Conservation (phyloP, 2,113 vertebrate genomes). For the Sphaerodactylus townsendi region DNA sequence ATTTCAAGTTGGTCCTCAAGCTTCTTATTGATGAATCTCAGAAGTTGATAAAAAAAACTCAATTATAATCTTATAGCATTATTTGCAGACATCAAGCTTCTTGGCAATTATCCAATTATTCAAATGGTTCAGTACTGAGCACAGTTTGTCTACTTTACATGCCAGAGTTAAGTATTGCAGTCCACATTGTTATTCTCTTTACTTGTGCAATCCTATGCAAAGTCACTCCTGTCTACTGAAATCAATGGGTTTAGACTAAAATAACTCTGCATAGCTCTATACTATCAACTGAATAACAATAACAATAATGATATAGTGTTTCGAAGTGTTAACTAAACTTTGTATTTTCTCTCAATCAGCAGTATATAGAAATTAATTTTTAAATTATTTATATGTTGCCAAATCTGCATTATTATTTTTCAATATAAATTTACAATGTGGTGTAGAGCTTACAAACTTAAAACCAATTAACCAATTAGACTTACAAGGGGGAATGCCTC, state of each 20-base stretch:
- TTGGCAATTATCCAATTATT: neutral
- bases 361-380: neutral
- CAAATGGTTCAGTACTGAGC: neutral
- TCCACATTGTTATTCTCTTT: neutral
- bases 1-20: neutral
- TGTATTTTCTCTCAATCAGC: neutral
- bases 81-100: neutral
- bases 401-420: too few relatives aligned
- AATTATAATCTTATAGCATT: neutral
- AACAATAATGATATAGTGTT: neutral
- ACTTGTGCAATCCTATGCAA: neutral
- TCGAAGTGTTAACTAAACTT: neutral
- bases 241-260: too few relatives aligned
- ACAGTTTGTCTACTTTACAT: neutral
- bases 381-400: neutral
- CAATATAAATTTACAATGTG: too few relatives aligned
- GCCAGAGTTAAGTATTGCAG: neutral
- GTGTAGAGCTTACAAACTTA: too few relatives aligned
- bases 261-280: too few relatives aligned
- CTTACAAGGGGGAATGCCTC: too few relatives aligned
- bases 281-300: neutral
- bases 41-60: neutral
- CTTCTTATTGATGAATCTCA: neutral
- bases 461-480: too few relatives aligned
- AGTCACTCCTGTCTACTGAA: too few relatives aligned